phyloP scores from a whole-genome alignment of 1,140 invertebrate genomes.

The Diabrotica virgifera region DNA sequence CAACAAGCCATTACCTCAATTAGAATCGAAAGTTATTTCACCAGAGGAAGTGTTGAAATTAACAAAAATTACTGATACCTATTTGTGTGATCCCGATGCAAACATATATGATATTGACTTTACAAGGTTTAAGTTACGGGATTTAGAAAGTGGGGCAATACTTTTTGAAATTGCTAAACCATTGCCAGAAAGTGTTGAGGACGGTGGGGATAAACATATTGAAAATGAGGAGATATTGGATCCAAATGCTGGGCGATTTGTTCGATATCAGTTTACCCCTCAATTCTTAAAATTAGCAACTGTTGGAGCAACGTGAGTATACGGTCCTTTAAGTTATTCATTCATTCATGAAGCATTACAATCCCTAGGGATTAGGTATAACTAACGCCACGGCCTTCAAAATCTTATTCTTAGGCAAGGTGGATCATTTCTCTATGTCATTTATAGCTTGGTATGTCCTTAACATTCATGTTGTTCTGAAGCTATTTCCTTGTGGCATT shows the following conservation, averaged over 20 bases:
- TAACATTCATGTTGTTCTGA: too few relatives aligned
- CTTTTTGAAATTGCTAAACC: constrained; percentile 98
- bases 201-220: constrained; percentile 60
- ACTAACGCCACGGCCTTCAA: too few relatives aligned
- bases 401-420: too few relatives aligned
- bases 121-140: constrained; percentile 94
- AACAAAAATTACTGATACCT: constrained; percentile 65
- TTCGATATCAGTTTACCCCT: constrained; percentile 95
- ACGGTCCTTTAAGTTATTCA: background rate
- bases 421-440: too few relatives aligned
- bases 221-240: constrained; percentile 69
- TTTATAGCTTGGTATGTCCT: too few relatives aligned
- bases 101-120: constrained; percentile 99
- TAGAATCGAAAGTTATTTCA: constrained; percentile 48
- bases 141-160: constrained; percentile 88
- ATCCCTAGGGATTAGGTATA: too few relatives aligned
- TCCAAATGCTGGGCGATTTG: constrained; percentile 91
- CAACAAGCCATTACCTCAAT: constrained; percentile 27
- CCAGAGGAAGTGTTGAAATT: constrained; percentile 63
- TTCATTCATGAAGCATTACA: too few relatives aligned
- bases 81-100: constrained; percentile 90
- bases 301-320: constrained; percentile 89
- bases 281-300: constrained; percentile 94
- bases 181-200: constrained; percentile 56
- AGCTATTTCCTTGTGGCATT: too few relatives aligned